Base-by-base conservation (phyloP, 2,888 invertebrate species). In the Apodemia duryi region DNA sequence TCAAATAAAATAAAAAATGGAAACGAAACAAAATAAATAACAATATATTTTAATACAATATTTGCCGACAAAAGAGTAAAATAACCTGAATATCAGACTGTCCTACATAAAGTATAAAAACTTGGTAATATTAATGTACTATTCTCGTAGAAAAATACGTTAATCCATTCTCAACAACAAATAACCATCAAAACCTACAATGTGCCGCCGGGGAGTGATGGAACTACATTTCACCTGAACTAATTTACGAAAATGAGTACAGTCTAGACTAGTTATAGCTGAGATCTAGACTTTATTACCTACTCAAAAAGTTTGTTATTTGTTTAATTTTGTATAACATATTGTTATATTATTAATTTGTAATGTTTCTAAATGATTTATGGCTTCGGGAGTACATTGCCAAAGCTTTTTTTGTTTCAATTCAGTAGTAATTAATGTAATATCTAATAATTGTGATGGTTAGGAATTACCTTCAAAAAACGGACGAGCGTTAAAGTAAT, bases 211-310 rank as follows among this genome's bases (percentile, higher is more conserved):
- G 57, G 57, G 57, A 57, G 57, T 57, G 57, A 54, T 54, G 29
- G 35, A 57, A 57, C 57, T 57, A 32, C 29, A 32, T 57, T 57
- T 35, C 13, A 57, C 57, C 57, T 57, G 32, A 57, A 11, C 57
- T 57, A 57, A 57, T 57, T 57, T 35, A n/a, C 32, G 57, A 57
- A 57, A 57, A 57, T 57, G 57, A 57, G 57, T 51, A 51, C n/a
- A 51, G 49, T 51, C 49, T 51, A 51, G 49, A 51, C 49, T 57
- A 57, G 35, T 35, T n/a, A 57, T 29, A 32, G 32, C 57, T 32
- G 29, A 57, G 13, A 32, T 57, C 57, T 13, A 54, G 54, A 57
- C 57, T 6, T 54, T 57, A 57, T 32, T 57, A 57, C 49, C 6
- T 49, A 49, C 13, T 32, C 57, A 32, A 32, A 57, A 57, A 57